Evolutionary conservation across 1,140 invertebrate species (phyloP), one percentile per base, ranked within the genome.

Genomic region (Diorhabda sublineata): DNA sequence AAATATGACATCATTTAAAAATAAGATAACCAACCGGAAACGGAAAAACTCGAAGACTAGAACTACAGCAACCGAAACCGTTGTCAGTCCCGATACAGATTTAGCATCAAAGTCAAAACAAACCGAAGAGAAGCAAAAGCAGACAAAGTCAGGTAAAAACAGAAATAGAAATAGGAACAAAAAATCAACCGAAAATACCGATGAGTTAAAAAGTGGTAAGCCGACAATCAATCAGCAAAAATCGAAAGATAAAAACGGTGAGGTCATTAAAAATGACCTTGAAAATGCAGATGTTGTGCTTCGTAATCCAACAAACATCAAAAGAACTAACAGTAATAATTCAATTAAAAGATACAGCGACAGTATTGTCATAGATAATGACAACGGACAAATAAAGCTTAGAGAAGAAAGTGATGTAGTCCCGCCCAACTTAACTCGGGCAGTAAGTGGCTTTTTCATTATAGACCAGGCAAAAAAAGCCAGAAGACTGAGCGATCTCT

Each of bases 271-370:
- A 3, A 66, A 61, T 61, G 69, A 63, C 57, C 66, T 68, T 68
- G 71, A 58, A 61, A 58, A n/a, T 56, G 64, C 62, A 59, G 72
- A 47, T 45, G 72, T 77, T n/a, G 71, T 75, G 52, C 68, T 77
- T 7, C 63, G 76, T 56, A 70, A 73, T 60, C 8, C 61, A 5
- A 7, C 63, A 5, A 64, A 57, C 58, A 64, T 45, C 43, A 64
- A 64, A 42, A n/a, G 43, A 5, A 58, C 71, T 47, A 58, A 72
- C 45, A 58, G 26, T 42, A 65, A 65, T 65, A 67, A 67, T 45
- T 9, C 72, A 45, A 58, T 75, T 8, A 81, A 81, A 69, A 75
- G 79, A 58, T 81, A 79, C 71, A 81, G 79, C 70, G 79, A 81
- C 71, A 79, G 78, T 69, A 78, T 75, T 60, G 76, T 81, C 9